A percentile compares a stretch with the other conserved stretches of the same genome.
Evolutionary conservation across 53 echinoderm and acorn worm genomes (phyloP).

Genomic region (Echinometra lucunter): DNA sequence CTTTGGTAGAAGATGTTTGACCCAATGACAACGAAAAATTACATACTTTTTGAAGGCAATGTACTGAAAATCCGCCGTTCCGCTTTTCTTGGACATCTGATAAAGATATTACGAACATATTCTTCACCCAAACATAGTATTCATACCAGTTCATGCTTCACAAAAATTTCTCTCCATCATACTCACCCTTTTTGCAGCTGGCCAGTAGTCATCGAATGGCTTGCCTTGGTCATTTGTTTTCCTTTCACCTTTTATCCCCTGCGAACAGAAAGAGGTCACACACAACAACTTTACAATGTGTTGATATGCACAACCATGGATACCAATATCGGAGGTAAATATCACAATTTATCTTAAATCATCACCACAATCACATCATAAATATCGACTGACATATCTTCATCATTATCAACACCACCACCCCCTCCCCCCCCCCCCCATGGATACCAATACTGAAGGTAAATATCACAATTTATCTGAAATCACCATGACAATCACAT

Average conservation of each 20-base stretch:
- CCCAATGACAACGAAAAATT: no score
- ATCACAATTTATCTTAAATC: no score
- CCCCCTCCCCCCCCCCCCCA: not conserved
- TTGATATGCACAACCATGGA: not conserved
- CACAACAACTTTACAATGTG: not conserved
- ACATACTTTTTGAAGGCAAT: no score
- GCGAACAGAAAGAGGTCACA: not conserved
- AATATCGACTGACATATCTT: not conserved
- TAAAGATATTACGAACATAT: not conserved
- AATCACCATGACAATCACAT: not conserved
- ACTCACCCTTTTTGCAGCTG: slow-evolving; percentile 93
- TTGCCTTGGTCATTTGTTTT: slow-evolving; percentile 89
- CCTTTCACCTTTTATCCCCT: slow-evolving; percentile 97
- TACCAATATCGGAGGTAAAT: no score
- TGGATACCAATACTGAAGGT: no score
- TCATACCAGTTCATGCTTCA: not conserved
- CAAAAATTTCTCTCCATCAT: not conserved
- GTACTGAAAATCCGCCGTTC: no score
- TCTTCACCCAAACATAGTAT: not conserved
- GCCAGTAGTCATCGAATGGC: slow-evolving; percentile 93
- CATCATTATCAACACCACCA: not conserved
- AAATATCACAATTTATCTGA: no score
- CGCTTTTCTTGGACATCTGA: no score
- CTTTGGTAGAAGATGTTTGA: no score
- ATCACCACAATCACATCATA: not conserved